Evolutionary conservation across 1,140 invertebrate species (phyloP), one percentile per base, ranked within the genome.

Genomic region (Aphelenchoides besseyi): DNA sequence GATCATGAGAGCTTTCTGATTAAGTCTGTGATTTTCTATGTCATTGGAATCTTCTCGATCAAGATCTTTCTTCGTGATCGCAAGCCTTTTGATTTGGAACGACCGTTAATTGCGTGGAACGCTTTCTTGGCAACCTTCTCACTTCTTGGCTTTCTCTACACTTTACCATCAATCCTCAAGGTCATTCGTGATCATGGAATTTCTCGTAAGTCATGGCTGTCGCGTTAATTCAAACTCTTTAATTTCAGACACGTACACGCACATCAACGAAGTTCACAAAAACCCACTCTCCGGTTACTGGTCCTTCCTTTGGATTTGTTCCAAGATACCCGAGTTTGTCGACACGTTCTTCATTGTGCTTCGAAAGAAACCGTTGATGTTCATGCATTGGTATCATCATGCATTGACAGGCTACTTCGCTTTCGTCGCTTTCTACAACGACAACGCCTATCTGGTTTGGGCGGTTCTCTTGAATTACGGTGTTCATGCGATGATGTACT

Each of bases 311-410:
- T 79, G 77, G 77, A 67, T 79, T 23, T 78, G 77, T 29, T 80
- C 78, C 1, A 79, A 79, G 59, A 80, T 79, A 5, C 76, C 75
- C 0, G 68, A 75, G 59, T 69, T 75, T 36, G 36, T 75, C 12
- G 74, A 75, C 70, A 75, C 74, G 5, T 37, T 77, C 18, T 75
- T 75, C 70, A 80, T 80, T 64, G 92, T 98, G 23, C 87, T 98
- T 32, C 89, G 95, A 36, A 97, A 97, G 86, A 94, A 97, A 85
- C 92, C 92, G 0, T 88, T 98, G n/a, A 97, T 97, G 79, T 5
- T 95, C 92, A 53, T 88, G 93, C 76, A 78, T 54, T 78, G 76
- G 76, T 88, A 87, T 72, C 88, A 89, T 76, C 88, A 89, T 73
- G 83, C 87, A 1, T 85, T 86, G 12, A 88, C 88, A n/a, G 81